Percentiles rank a stretch among this genome's conserved stretches.
Evolutionary conservation across 2,797 vertebrate genomes (phyloP).

Genomic region (Spheniscus humboldti): DNA sequence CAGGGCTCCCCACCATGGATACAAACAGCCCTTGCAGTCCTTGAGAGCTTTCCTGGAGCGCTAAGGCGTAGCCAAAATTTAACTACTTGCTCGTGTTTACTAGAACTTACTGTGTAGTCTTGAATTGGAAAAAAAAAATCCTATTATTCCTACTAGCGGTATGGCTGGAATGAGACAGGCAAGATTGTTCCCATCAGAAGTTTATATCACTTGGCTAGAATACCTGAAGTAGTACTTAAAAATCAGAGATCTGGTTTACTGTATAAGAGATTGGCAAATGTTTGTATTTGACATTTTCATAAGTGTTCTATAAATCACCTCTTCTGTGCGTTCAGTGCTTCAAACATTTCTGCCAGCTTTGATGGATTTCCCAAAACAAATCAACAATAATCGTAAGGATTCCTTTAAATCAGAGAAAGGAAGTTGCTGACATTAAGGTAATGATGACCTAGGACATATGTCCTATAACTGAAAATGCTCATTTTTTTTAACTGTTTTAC

Average conservation of each 20-base stretch:
- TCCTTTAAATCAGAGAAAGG: neutral
- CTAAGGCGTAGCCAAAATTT: neutral
- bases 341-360: constrained; percentile 11
- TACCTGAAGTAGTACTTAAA: constrained; percentile 39
- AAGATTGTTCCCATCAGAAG: neutral
- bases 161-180: neutral
- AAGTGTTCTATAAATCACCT: constrained; percentile 53
- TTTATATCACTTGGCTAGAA: neutral
- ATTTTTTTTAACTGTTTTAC: neutral
- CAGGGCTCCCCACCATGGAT: neutral
- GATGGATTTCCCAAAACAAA: constrained; percentile 28
- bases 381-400: neutral
- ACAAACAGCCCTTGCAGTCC: neutral
- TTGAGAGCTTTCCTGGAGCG: neutral
- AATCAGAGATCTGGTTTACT: constrained; percentile 15
- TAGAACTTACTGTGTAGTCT: neutral
- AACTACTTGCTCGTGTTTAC: neutral
- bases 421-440: neutral
- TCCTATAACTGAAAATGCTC: neutral
- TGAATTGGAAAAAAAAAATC: neutral
- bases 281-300: constrained; percentile 51
- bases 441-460: neutral
- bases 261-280: constrained; percentile 28
- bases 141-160: neutral
- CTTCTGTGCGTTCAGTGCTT: constrained; percentile 4